These are phyloP conservation scores for Drosophila seclusa DNA, from an alignment of 2,888 invertebrate species.

Conservation along the genomic window DNA sequence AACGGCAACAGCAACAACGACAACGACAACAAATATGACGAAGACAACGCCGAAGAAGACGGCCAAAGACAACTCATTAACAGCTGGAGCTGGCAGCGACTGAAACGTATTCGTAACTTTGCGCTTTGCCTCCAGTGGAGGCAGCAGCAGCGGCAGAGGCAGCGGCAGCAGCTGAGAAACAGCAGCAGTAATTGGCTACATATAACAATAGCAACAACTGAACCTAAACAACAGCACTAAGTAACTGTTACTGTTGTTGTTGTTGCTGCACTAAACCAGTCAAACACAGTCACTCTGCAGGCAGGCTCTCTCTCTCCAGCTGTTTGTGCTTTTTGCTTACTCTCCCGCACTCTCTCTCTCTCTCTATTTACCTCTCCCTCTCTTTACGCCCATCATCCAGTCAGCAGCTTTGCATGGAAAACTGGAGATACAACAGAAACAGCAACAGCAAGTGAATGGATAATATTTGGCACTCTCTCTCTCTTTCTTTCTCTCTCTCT, in stretches of 20 bases:
- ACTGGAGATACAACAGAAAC: conserved; percentile 60
- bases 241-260: conserved; percentile 33
- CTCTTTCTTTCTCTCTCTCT: neutral
- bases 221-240: conserved; percentile 43
- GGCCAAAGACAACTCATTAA: conserved; percentile 61
- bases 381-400: conserved; percentile 4
- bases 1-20: conserved; percentile 21
- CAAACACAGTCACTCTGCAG: conserved; percentile 23
- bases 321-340: conserved; percentile 1
- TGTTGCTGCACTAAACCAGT: conserved; percentile 35
- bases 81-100: conserved; percentile 74
- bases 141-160: conserved; percentile 14
- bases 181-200: conserved; percentile 1
- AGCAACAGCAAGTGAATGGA: conserved; percentile 41
- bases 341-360: conserved; percentile 14
- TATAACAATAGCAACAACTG: conserved; percentile 37
- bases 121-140: conserved; percentile 32
- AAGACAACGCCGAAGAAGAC: neutral
- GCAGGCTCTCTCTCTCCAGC: conserved; percentile 10
- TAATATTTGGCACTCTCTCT: conserved; percentile 21
- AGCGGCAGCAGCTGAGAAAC: conserved; percentile 21
- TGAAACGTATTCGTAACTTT: conserved; percentile 35
- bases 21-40: conserved; percentile 1
- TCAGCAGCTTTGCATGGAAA: conserved; percentile 43
- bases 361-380: conserved; percentile 2